Conservation (phyloP, 2,797 vertebrate genomes). For the Orientallactaga sibirica region DNA sequence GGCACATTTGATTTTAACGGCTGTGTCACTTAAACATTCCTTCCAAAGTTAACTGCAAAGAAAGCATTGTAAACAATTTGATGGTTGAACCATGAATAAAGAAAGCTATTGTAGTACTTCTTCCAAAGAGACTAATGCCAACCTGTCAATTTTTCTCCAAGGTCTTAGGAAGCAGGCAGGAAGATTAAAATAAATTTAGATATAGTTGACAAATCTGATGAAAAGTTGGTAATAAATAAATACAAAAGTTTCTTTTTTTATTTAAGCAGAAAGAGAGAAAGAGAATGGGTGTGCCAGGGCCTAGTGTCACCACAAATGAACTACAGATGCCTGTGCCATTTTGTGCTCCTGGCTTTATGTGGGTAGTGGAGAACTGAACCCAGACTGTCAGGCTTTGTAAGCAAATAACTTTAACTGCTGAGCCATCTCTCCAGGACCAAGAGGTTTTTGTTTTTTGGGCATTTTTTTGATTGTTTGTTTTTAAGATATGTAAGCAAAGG, state of each 20-base stretch:
- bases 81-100: not conserved
- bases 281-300: no score
- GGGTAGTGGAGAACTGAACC: no score
- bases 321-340: no score
- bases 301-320: no score
- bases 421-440: no score
- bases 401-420: no score
- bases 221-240: not conserved
- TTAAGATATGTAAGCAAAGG: no score
- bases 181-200: not conserved
- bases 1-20: not conserved
- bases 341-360: no score
- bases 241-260: not conserved
- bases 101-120: not conserved
- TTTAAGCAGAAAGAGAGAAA: not conserved
- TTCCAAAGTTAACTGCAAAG: constrained; percentile 17
- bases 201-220: not conserved
- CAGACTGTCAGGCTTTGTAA: no score
- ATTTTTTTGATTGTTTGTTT: no score
- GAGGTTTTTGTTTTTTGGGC: no score
- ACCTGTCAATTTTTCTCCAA: not conserved
- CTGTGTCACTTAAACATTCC: not conserved
- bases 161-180: not conserved
- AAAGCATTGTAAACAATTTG: not conserved
- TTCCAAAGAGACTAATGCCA: not conserved